Base-by-base conservation (phyloP, 1,140 invertebrate species). In the Achroia grisella region DNA sequence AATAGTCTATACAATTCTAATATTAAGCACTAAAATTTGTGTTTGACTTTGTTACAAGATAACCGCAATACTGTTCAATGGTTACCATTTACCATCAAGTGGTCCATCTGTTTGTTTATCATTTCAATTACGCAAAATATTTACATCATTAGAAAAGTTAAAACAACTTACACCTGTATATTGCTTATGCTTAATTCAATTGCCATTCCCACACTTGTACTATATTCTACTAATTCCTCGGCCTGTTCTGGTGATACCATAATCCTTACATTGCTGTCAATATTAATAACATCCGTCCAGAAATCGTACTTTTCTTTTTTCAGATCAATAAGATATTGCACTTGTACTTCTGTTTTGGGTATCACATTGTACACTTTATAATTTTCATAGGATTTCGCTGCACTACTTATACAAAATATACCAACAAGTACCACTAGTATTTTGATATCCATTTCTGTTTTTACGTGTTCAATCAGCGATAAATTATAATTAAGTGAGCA, bases 281-380 rank as follows among this genome's bases (percentile, higher is more conserved):
- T 28, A 11, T 23, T 31, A n/a, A 63, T 29, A 0, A 61, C 29
- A 40, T 69, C 71, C 8, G 63, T 61, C 73, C 73, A 77, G 37
- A 72, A 72, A 29, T 77, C 66, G 44, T 64, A 71, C 0, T 49
- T 61, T 6, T 61, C 44, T 40, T 72, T 69, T 8, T 37, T 50
- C 34, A 77, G 47, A 54, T 65, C 61, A 9, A 10, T 62, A 5
- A 77, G 49, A 3, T 60, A 56, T 44, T 77, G 57, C 12, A 74
- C 60, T 42, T 77, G 62, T 8, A 59, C 45, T 1, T 71, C 47
- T 0, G 64, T 69, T 8, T 35, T 62, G 2, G 88, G 87, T 1
- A 62, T 46, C 5, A 89, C 55, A 48, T 84, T 71, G 35, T 84
- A 88, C 1, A 89, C 87, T 63, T 87, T 86, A 46, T 86, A 88